Conservation (phyloP, 2,888 invertebrate species). For the Apotomis capreana region DNA sequence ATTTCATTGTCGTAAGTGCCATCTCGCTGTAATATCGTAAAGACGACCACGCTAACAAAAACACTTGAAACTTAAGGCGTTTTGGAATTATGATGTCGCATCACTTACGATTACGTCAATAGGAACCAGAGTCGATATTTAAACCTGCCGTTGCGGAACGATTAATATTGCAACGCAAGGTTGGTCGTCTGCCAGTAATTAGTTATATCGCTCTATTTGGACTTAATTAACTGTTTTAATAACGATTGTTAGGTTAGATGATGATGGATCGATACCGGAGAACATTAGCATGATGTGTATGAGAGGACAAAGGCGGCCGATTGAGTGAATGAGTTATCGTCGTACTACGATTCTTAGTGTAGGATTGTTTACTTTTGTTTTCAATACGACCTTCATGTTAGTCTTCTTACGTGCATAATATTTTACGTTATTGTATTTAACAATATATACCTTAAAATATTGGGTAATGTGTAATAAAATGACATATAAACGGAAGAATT, state of each 20-base stretch:
- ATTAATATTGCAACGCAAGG: slow-evolving; percentile 43
- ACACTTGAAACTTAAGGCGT: no score
- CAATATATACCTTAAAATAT: no score
- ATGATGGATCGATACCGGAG: slow-evolving; percentile 38
- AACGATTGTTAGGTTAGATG: slow-evolving; percentile 39
- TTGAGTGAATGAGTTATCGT: neutral
- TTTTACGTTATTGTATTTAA: no score
- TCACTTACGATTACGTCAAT: no score
- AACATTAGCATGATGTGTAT: slow-evolving; percentile 17
- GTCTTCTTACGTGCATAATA: no score
- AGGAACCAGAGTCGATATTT: neutral
- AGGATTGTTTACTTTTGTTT: neutral
- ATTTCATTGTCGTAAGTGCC: no score
- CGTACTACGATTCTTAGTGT: slow-evolving; percentile 5
- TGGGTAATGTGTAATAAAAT: no score
- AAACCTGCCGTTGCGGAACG: slow-evolving; percentile 41
- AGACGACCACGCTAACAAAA: no score
- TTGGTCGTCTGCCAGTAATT: slow-evolving; percentile 44
- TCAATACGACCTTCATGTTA: neutral
- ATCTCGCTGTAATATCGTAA: no score
- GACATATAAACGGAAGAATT: no score
- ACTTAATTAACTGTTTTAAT: slow-evolving; percentile 42
- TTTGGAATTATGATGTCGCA: no score
- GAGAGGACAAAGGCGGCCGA: neutral
- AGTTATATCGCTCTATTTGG: slow-evolving; percentile 42